Evolutionary conservation across 1,140 invertebrate genomes (phyloP), one percentile per base, ranked within the genome.

Genomic region (Drosophila sturtevanti): DNA sequence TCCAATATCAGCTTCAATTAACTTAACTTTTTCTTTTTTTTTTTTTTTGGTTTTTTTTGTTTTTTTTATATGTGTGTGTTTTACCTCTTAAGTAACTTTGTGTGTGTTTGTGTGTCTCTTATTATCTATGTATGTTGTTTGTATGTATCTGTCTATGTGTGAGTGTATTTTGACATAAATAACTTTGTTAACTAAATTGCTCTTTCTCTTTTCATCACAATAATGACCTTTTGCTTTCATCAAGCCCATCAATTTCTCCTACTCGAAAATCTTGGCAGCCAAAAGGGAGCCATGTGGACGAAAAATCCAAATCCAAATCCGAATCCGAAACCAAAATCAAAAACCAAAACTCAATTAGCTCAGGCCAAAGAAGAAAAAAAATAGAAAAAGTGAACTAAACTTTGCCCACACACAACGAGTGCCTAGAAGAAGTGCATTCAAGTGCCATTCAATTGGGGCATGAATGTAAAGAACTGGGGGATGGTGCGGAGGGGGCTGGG

Each of bases 291-390:
- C 77, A 72, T 79, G 62, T 73, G 72, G 58, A 75, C 58, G 6
- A 14, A 4, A 14, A 48, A 48, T 16, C 41, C 18, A 48, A 21
- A 48, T 72, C 75, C 68, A 74, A 82, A 84, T 68, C 72, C 68
- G 63, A 74, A 86, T n/a, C 14, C 41, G 7, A 14, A 48, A 48
- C 41, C 41, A 48, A 48, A 21, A 48, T 72, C 75, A 71, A 74
- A 82, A 84, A 71, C 72, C 68, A 66, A 74, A 86, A 78, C 65
- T 86, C 84, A 86, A 86, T 86, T 82, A 86, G 84, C 65, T 70
- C 41, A 55, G 77, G 31, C 64, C 58, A 68, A 76, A 75, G 70
- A 71, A 66, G 48, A 22, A 35, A 41, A 48, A 27, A 21, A 21
- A 56, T 37, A 54, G 68, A 34, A n/a, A 21, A 10, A 34, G 7